These are phyloP conservation scores for Hipparchia semele DNA, from an alignment of 2,888 invertebrate genomes.

Conservation along the genomic window DNA sequence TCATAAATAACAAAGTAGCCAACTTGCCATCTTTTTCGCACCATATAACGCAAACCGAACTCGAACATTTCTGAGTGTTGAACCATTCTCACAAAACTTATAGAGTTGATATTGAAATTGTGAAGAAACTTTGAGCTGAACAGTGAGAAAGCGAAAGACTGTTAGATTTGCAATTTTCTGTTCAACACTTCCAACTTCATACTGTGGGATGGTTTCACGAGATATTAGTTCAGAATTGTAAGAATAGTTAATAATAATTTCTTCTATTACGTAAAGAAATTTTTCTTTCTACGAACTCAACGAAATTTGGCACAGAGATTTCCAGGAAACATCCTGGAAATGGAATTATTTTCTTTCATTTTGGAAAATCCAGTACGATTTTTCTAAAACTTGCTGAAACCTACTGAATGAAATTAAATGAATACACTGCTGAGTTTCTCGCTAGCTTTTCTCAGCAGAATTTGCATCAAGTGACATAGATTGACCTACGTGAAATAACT, in stretches of 20 bases:
- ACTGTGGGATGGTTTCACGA: conserved; percentile 13
- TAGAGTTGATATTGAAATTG: conserved; percentile 36
- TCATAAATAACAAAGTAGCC: conserved; percentile 11
- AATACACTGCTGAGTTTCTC: no score
- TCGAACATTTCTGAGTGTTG: conserved; percentile 24
- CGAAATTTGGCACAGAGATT: neutral
- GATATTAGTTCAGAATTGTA: conserved; percentile 9
- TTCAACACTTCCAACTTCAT: conserved; percentile 23
- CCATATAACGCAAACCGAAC: conserved; percentile 20
- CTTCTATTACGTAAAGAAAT: neutral
- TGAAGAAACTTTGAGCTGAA: conserved; percentile 26
- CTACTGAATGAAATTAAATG: no score
- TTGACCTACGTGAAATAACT: no score
- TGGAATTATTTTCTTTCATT: no score
- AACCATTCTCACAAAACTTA: conserved; percentile 31
- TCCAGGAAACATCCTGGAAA: no score
- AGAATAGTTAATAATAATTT: conserved; percentile 2
- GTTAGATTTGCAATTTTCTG: conserved; percentile 35
- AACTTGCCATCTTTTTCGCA: conserved; percentile 17
- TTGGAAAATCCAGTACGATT: no score
- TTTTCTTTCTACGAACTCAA: neutral
- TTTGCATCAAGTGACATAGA: no score
- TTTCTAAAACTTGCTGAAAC: no score
- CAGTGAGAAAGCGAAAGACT: conserved; percentile 29
- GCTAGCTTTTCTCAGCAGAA: no score